Conservation (phyloP, 2,797 vertebrate species). For the Glossophaga mutica region DNA sequence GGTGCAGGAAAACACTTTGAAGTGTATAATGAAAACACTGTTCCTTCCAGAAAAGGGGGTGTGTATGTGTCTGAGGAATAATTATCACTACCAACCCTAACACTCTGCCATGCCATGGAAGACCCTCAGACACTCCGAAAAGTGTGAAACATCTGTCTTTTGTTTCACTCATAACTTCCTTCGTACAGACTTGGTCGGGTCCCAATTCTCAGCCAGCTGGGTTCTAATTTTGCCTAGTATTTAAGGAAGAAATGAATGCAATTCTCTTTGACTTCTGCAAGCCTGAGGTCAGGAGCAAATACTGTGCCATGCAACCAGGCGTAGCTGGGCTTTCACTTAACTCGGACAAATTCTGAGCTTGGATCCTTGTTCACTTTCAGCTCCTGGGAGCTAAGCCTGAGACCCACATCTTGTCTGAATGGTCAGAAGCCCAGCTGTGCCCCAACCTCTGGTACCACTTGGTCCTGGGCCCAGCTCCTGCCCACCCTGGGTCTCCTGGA, state of each 20-base stretch:
- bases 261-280: background rate
- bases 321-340: background rate
- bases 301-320: background rate
- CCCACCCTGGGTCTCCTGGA: background rate
- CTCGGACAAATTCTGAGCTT: background rate
- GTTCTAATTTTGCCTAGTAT: background rate
- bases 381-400: background rate
- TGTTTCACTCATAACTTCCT: constrained; percentile 17
- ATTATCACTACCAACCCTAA: constrained; percentile 17
- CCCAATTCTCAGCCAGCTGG: background rate
- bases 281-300: background rate
- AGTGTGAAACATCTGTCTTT: constrained; percentile 41
- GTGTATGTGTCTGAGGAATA: constrained; percentile 27
- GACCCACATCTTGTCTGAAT: background rate
- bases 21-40: constrained; percentile 42
- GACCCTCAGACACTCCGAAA: constrained; percentile 32
- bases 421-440: background rate
- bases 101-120: background rate
- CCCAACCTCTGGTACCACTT: background rate
- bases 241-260: constrained; percentile 2
- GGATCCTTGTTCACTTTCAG: background rate
- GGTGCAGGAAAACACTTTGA: constrained; percentile 44
- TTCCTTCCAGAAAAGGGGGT: background rate
- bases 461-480: background rate
- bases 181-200: background rate